Base-by-base conservation (phyloP, 2,113 vertebrate genomes). In the Corvus moneduloides region DNA sequence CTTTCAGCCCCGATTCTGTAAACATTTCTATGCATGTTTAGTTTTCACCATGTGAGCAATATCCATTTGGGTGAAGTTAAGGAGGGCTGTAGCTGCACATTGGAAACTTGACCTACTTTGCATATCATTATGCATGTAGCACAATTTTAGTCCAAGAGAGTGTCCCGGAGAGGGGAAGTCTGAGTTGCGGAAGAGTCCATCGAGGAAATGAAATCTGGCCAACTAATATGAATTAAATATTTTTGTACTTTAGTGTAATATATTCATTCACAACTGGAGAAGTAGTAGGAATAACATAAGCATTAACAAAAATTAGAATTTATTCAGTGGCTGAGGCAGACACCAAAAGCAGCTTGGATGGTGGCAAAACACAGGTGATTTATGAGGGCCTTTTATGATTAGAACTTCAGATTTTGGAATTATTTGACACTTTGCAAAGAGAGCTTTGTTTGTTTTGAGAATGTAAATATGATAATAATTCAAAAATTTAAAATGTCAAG, bases 11-110 rank as follows among this genome's bases (percentile, higher is more conserved):
- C 49, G 72, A 61, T 81, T 68, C 93, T 96, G 41, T 94, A 96
- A 96, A 97, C 83, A 89, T 93, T 96, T 90, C 64, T 81, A 39
- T 32, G n/a, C 23, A 1, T 96, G 93, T 95, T 97, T 96, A 92
- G 68, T 78, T 95, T 93, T 84, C 56, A 77, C 64, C 64, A 54
- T 63, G 77, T 89, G 56, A 96, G 44, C 73, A 79, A 83, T 17
- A 87, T 86, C 84, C 83, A 41, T 88, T 93, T 56, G 87, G 64
- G 78, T 88, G 52, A 91, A 86, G 49, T 68, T 81, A 76, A 74
- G 68, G 54, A 76, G 73, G 93, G 66, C 84, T 91, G 68, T 86
- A 84, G 78, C 74, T 84, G 86, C 76, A 73, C 10, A n/a, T 64
- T 89, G 30, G 66, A 90, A 92, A 86, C 83, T 86, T 94, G 83